phyloP scores from a whole-genome alignment of 1,140 invertebrate species.

The Drosophila pseudoobscura region DNA sequence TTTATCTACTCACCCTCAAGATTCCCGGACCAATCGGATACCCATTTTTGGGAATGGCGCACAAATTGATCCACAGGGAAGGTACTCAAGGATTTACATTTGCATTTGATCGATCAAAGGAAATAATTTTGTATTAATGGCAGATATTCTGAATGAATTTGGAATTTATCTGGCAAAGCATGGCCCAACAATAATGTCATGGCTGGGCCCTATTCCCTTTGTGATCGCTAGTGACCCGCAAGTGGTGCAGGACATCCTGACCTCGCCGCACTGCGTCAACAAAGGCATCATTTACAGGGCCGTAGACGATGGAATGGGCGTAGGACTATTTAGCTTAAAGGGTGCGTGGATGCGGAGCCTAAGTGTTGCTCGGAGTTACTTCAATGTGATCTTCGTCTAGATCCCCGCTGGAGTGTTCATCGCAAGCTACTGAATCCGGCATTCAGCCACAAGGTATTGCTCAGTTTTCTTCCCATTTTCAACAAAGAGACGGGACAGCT shows the following conservation, averaged over 20 bases:
- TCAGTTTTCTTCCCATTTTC: slow-evolving; percentile 52
- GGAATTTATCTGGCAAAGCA: slow-evolving; percentile 26
- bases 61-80: slow-evolving; percentile 63
- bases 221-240: slow-evolving; percentile 51
- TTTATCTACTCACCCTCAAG: slow-evolving; percentile 64
- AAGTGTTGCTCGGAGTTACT: too few relatives aligned
- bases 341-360: slow-evolving; percentile 16
- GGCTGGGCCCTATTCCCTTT: slow-evolving; percentile 51
- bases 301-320: slow-evolving; percentile 33
- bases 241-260: slow-evolving; percentile 45
- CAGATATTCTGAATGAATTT: slow-evolving; percentile 67
- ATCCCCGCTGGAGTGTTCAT: slow-evolving; percentile 45
- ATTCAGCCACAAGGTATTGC: slow-evolving; percentile 46
- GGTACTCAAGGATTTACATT: slow-evolving; percentile 31
- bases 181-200: slow-evolving; percentile 39
- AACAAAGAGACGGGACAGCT: slow-evolving; percentile 44
- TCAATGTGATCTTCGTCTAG: slow-evolving; percentile 13
- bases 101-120: neutral
- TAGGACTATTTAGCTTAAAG: slow-evolving; percentile 40
- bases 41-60: slow-evolving; percentile 75
- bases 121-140: slow-evolving; percentile 2
- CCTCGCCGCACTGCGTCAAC: slow-evolving; percentile 40
- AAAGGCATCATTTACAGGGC: slow-evolving; percentile 26
- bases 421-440: slow-evolving; percentile 47
- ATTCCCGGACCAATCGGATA: slow-evolving; percentile 72